Conservation (phyloP, 2,888 invertebrate genomes). For the Mesorhabditis belari region DNA sequence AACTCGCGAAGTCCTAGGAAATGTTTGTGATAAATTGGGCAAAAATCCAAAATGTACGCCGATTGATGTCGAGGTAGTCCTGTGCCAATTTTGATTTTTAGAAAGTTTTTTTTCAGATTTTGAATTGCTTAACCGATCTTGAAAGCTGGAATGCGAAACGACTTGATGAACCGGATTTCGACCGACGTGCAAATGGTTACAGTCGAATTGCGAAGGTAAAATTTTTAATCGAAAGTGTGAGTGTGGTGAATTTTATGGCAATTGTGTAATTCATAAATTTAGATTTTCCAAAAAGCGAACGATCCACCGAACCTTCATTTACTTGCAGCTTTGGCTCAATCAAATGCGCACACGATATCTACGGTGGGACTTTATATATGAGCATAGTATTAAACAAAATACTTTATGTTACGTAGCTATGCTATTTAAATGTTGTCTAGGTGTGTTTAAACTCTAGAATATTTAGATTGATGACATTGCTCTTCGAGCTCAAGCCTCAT, state of each 20-base stretch:
- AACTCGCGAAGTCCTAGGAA: constrained; percentile 30
- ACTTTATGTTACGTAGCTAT: no score
- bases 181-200: constrained; percentile 72
- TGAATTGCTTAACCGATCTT: constrained; percentile 58
- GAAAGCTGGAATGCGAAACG: constrained; percentile 80
- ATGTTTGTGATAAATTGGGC: constrained; percentile 16
- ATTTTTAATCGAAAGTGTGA: no score
- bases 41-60: background rate
- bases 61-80: no score
- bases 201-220: constrained; percentile 61
- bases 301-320: background rate
- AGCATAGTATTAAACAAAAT: no score
- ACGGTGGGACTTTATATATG: no score
- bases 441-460: no score
- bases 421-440: no score
- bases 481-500: background rate
- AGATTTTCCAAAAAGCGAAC: constrained; percentile 54
- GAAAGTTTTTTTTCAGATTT: constrained; percentile 1
- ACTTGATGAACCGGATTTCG: constrained; percentile 90
- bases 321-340: background rate
- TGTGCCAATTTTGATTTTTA: constrained; percentile 4
- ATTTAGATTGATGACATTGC: constrained; percentile 41
- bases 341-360: background rate
- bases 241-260: no score
- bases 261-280: no score